Base-by-base conservation (phyloP, 2,113 vertebrate genomes). In the Neogobius melanostomus region DNA sequence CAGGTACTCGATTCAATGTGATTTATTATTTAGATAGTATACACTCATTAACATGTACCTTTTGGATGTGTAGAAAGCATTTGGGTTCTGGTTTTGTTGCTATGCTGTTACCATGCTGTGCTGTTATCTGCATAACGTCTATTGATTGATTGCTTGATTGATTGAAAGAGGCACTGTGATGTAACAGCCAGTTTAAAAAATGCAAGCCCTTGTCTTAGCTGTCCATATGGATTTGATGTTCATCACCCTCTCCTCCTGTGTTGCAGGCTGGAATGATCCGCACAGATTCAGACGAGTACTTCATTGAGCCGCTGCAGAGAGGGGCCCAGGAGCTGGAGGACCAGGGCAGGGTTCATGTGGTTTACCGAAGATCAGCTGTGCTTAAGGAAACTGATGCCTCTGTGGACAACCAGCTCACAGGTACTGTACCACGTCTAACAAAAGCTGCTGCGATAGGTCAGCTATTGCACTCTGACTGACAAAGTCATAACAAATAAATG, bases 221-320 rank as follows among this genome's bases (percentile, higher is more conserved):
- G 3, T 21, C 7, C 10, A 47, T 47, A 47, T 5, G 10, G 46
- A 2, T 11, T 7, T 17, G 16, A 21, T 9, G 21, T 57, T 57
- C 42, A 11, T 59, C 17, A 59, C 11, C 1, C 42, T 44, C n/a
- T 44, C 4, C 12, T 44, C 2, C 66, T 65, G 36, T 78, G 45
- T 66, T 75, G 64, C 87, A 99, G 98, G 97, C 97, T 76, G 98
- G 98, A 66, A 97, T 99, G 95, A 99, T 99, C 83, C 95, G 95
- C 75, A 96, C 95, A 0, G 94, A 96, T 73, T 88, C 92, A 6
- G 97, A 98, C 28, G 98, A 99, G 50, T 99, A 95, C 91, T 98
- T 99, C 91, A 99, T 99, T 45, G 98, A 99, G 86, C 98, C 98
- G 7, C 87, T 99, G 92, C 95, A 98, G 84, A 94, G 91, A 85